These are phyloP conservation scores for Drosophila guanche DNA, from an alignment of 1,140 invertebrate species.

Conservation along the genomic window DNA sequence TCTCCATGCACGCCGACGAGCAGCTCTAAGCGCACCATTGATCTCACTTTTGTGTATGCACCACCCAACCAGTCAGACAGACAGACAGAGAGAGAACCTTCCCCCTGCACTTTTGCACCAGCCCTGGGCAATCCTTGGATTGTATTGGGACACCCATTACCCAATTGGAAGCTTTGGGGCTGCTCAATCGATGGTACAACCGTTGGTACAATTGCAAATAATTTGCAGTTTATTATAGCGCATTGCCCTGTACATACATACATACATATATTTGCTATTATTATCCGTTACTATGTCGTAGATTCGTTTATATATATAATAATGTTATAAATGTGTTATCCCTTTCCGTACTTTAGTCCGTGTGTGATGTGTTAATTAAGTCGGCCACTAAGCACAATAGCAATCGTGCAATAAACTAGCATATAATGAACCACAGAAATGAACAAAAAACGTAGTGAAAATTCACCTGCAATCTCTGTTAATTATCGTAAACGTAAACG, in stretches of 20 bases:
- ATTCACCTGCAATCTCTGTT: background rate
- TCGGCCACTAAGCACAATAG: constrained; percentile 25
- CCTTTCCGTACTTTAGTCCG: constrained; percentile 17
- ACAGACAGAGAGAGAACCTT: background rate
- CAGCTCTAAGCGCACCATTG: constrained; percentile 68
- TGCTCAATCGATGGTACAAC: background rate
- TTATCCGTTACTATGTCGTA: constrained; percentile 10
- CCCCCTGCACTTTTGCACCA: constrained; percentile 18
- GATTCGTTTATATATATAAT: too few relatives aligned
- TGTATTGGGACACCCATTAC: background rate
- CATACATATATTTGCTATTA: constrained; percentile 2
- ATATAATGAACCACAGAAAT: constrained; percentile 5
- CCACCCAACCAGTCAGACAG: background rate
- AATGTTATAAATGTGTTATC: constrained; percentile 8
- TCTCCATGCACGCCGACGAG: constrained; percentile 64
- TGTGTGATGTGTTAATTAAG: constrained; percentile 50
- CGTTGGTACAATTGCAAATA: background rate
- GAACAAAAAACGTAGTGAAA: background rate
- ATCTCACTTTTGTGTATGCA: constrained; percentile 50
- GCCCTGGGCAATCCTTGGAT: background rate
- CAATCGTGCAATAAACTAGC: constrained; percentile 37
- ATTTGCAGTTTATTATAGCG: background rate
- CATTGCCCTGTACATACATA: constrained; percentile 12
- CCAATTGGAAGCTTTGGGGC: background rate
- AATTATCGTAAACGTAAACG: constrained; percentile 1